Conservation (phyloP, 2,888 invertebrate genomes). For the Spilosoma lubricipeda region DNA sequence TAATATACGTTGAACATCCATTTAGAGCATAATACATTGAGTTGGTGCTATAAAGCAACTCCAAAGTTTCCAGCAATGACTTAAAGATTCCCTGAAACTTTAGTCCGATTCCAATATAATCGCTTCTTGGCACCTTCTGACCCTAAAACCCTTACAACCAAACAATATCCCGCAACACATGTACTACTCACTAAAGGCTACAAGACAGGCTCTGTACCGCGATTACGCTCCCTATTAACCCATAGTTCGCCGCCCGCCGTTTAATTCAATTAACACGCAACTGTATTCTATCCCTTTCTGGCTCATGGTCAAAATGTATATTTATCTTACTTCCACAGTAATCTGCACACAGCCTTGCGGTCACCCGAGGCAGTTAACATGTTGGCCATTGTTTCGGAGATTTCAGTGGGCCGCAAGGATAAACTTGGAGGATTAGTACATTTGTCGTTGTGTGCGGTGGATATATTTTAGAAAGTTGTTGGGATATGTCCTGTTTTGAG, state of each 20-base stretch:
- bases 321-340: constrained; percentile 47
- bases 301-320: constrained; percentile 15
- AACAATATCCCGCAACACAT: constrained; percentile 51
- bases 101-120: constrained; percentile 4
- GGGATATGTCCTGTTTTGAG: constrained; percentile 41
- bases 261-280: constrained; percentile 63
- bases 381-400: constrained; percentile 73
- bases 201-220: constrained; percentile 54
- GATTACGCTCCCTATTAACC: constrained; percentile 62
- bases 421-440: constrained; percentile 64
- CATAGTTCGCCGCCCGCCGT: constrained; percentile 52
- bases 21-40: too few species aligned
- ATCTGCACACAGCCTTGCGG: constrained; percentile 65
- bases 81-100: background rate
- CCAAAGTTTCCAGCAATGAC: background rate
- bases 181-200: constrained; percentile 48
- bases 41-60: background rate
- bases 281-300: constrained; percentile 39
- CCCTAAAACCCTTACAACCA: constrained; percentile 33
- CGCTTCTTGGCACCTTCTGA: constrained; percentile 15
- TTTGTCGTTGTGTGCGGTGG: constrained; percentile 56
- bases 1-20: too few species aligned
- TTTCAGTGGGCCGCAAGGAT: constrained; percentile 60
- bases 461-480: constrained; percentile 19
- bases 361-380: constrained; percentile 75